Evolutionary conservation across 2,797 vertebrate genomes (phyloP).

Genomic region (Hyperoplus immaculatus): DNA sequence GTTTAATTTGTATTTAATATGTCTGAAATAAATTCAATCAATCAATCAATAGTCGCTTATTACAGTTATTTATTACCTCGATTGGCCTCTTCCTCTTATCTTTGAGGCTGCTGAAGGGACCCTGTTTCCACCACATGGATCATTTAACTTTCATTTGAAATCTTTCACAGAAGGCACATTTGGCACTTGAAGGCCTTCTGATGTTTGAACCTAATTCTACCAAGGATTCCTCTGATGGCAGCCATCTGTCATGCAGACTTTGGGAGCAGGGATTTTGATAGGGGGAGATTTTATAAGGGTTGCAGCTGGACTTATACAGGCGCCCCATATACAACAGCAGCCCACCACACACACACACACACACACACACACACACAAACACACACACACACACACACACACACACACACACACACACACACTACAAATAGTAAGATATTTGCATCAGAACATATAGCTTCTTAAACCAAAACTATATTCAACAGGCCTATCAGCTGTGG

Average conservation of each 20-base stretch:
- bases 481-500: constrained; percentile 65
- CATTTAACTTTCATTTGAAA: constrained; percentile 70
- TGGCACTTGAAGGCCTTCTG: constrained; percentile 29
- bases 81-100: constrained; percentile 34
- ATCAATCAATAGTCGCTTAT: constrained; percentile 15
- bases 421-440: constrained; percentile 25
- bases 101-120: constrained; percentile 39
- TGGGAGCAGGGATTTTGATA: constrained; percentile 39
- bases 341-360: background rate
- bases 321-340: constrained; percentile 31
- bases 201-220: constrained; percentile 40
- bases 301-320: constrained; percentile 28
- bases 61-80: constrained; percentile 47
- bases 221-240: constrained; percentile 40
- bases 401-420: constrained; percentile 3
- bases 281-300: constrained; percentile 39
- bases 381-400: constrained; percentile 1
- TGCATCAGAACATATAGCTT: constrained; percentile 40
- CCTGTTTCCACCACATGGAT: constrained; percentile 44
- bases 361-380: background rate
- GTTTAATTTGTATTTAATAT: no score
- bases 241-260: constrained; percentile 42
- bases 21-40: no score
- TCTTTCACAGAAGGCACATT: constrained; percentile 1
- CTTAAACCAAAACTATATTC: constrained; percentile 31